Evolutionary conservation across 2,113 vertebrate genomes (phyloP).

Genomic region (Salvelinus alpinus): DNA sequence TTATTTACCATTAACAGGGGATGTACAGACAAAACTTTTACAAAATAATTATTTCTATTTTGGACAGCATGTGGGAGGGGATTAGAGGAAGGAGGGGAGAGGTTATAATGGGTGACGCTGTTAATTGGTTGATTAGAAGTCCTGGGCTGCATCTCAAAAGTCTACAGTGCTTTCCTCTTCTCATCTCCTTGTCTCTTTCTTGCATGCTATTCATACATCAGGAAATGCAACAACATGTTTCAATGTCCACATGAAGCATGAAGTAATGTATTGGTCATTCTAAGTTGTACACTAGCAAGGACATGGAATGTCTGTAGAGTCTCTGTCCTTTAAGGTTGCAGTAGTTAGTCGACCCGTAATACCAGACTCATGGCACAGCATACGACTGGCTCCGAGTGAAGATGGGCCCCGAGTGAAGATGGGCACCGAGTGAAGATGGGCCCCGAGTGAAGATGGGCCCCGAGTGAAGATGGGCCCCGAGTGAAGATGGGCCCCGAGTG

Average conservation of each 20-base stretch:
- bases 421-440: not conserved
- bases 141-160: too few species aligned
- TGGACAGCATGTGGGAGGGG: constrained; percentile 12
- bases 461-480: constrained; percentile 9
- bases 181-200: too few species aligned
- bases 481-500: not conserved
- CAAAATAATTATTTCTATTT: constrained; percentile 40
- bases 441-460: not conserved
- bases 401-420: not conserved
- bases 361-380: not conserved
- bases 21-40: constrained; percentile 53
- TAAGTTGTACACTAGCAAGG: not conserved
- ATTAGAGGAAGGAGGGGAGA: not conserved
- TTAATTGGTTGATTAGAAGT: too few species aligned
- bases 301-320: not conserved
- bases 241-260: too few species aligned
- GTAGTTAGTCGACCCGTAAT: not conserved
- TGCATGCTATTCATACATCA: too few species aligned
- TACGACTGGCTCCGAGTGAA: not conserved
- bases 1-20: constrained; percentile 54
- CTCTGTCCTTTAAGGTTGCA: not conserved
- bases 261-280: too few species aligned
- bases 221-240: too few species aligned
- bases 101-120: too few species aligned
- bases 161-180: too few species aligned